Base-by-base conservation (phyloP, 2,888 invertebrate species). In the Agonum fuliginosum region DNA sequence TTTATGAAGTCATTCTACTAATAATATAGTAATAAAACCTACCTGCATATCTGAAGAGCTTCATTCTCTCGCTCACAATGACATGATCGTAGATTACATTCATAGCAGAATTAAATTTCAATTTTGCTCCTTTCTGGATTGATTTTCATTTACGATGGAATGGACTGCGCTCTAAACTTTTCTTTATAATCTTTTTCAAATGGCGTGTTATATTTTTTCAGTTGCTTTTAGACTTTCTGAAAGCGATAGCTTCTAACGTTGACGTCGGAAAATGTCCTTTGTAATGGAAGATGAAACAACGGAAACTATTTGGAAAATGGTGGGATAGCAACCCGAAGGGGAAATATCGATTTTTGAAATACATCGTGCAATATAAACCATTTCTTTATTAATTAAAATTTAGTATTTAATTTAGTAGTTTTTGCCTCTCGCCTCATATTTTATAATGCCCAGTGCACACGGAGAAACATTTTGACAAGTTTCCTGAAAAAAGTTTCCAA, bases 11-110 rank as follows among this genome's bases (percentile, higher is more conserved):
- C 54, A 54, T 54, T 54, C 54, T 54, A 54, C 54, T 54, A 54
- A 54, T 54, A 54, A 54, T 54, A 54, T 54, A 54, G 54, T 54
- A 54, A 54, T 54, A 54, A 54, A 54, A 54, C 54, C 54, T 54
- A 54, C 54, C 54, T 54, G 54, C 54, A 54, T 54, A 54, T 54
- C 54, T 24, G 24, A 54, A 24, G 24, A 24, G 24, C 24, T 54
- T 24, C 24, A 54, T 54, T 54, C 54, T n/a, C 24, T 10, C 24
- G 10, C 10, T 54, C 54, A 54, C 24, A 54, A 54, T 54, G 54
- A 54, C 22, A 54, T 54, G 54, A 54, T 54, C 24, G 24, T 54
- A 54, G 54, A 54, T 54, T 54, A 54, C 54, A 54, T 54, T 54
- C 54, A 54, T 54, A 5, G 54, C 54, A 22, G 54, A 54, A 54